Evolutionary conservation across 2,113 vertebrate genomes (phyloP), one percentile per base, ranked within the genome.

Genomic region (Amia ocellicauda): DNA sequence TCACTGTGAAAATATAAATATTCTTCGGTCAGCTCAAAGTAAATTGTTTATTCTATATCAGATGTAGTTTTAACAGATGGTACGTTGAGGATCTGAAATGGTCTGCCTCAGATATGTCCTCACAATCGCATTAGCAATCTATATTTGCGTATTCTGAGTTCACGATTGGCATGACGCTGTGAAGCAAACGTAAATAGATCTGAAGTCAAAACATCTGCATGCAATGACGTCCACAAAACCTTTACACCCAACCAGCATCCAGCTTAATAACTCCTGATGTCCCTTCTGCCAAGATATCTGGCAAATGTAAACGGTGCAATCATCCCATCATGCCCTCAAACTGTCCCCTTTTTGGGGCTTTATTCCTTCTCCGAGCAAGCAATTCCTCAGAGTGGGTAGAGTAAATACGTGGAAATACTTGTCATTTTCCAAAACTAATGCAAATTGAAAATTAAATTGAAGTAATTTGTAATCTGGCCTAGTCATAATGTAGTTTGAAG

Each of bases 101-200:
- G 31, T 36, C 31, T 36, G 31, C 2, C 31, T 11, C 31, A 11
- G 31, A 36, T 11, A 36, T n/a, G n/a, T n/a, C n/a, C n/a, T n/a
- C n/a, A n/a, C n/a, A n/a, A n/a, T n/a, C n/a, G 27, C 26, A 28
- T 17, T 29, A 28, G 54, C 29, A 58, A 16, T 8, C 55, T 58
- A 58, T 58, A 58, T 58, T 41, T 58, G 19, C 19, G 36, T 20
- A 40, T 10, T 10, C 27, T 41, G 36, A 31, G 2, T 42, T 58
- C 45, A 36, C 26, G 17, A 22, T 10, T 10, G 27, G 19, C 45
- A 47, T 51, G 45, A 23, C 27, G 11, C 47, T 20, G 19, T 51
- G 10, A 28, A 31, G 17, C 11, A 20, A 47, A 36, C 45, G 4
- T 10, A 51, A 62, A 62, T 62, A 62, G 60, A 36, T 31, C n/a